A percentile compares a stretch with the other conserved stretches of the same genome.
These are phyloP conservation scores for Subacronicta megacephala DNA, from an alignment of 2,888 invertebrate species.

Conservation along the genomic window DNA sequence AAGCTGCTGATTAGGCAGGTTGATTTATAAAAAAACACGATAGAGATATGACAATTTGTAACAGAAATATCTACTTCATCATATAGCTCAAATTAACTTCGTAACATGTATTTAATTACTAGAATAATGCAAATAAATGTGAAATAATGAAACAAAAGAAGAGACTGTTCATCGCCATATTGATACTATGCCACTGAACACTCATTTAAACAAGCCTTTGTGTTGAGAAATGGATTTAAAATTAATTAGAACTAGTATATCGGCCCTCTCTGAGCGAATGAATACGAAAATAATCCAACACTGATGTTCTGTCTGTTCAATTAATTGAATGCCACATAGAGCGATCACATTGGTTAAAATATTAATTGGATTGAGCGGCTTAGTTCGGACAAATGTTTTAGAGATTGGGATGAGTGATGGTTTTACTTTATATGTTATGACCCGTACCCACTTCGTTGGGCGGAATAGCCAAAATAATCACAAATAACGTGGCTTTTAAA, in stretches of 20 bases:
- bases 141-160: slow-evolving; percentile 19
- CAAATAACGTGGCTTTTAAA: too few species aligned
- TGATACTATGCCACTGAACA: slow-evolving; percentile 9
- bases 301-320: slow-evolving; percentile 57
- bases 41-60: too few species aligned
- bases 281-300: slow-evolving; percentile 56
- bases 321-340: slow-evolving; percentile 59
- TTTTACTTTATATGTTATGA: slow-evolving; percentile 11
- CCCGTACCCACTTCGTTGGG: background rate
- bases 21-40: too few species aligned
- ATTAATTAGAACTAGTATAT: slow-evolving; percentile 52
- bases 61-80: too few species aligned
- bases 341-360: slow-evolving; percentile 59
- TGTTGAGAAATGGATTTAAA: slow-evolving; percentile 47
- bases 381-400: slow-evolving; percentile 25
- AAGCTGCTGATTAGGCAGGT: too few species aligned
- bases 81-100: too few species aligned
- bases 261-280: slow-evolving; percentile 37
- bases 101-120: too few species aligned
- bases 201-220: slow-evolving; percentile 40
- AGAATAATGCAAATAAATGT: too few species aligned
- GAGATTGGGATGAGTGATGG: slow-evolving; percentile 20
- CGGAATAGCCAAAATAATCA: too few species aligned
- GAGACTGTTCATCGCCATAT: slow-evolving; percentile 3
- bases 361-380: slow-evolving; percentile 60